These are phyloP conservation scores for Nudaria mundana DNA, from an alignment of 2,888 invertebrate genomes.

Conservation along the genomic window DNA sequence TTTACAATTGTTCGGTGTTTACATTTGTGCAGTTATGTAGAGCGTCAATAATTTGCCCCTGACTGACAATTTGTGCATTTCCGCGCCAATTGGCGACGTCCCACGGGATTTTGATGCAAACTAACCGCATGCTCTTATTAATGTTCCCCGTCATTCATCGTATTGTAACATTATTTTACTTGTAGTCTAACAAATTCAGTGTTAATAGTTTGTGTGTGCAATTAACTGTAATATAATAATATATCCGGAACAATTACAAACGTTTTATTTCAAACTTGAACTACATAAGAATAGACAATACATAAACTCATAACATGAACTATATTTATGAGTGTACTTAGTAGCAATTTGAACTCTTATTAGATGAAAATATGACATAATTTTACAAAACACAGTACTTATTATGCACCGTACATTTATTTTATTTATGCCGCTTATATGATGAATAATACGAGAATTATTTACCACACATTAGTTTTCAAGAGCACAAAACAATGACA, in stretches of 20 bases:
- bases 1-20: slow-evolving; percentile 31
- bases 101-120: slow-evolving; percentile 72
- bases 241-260: too few species aligned
- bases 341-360: slow-evolving; percentile 20
- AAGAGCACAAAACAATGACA: slow-evolving; percentile 26
- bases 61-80: slow-evolving; percentile 63
- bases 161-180: slow-evolving; percentile 28
- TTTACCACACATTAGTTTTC: slow-evolving; percentile 26
- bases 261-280: too few species aligned
- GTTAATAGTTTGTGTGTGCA: slow-evolving; percentile 31
- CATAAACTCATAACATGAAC: too few species aligned
- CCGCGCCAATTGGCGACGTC: slow-evolving; percentile 61
- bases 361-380: slow-evolving; percentile 13
- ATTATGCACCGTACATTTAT: slow-evolving; percentile 19
- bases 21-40: slow-evolving; percentile 38
- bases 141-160: slow-evolving; percentile 26
- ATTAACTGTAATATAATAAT: slow-evolving; percentile 20
- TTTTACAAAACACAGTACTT: slow-evolving; percentile 16
- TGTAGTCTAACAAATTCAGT: slow-evolving; percentile 27
- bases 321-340: slow-evolving; percentile 9
- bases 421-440: slow-evolving; percentile 23
- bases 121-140: slow-evolving; percentile 84
- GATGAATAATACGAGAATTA: slow-evolving; percentile 20
- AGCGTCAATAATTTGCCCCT: slow-evolving; percentile 50
- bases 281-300: slow-evolving; percentile 9